Percentiles rank a stretch among this genome's conserved stretches.
Evolutionary conservation across 2,113 vertebrate species (phyloP).

Genomic region (Pollimyrus isidori): DNA sequence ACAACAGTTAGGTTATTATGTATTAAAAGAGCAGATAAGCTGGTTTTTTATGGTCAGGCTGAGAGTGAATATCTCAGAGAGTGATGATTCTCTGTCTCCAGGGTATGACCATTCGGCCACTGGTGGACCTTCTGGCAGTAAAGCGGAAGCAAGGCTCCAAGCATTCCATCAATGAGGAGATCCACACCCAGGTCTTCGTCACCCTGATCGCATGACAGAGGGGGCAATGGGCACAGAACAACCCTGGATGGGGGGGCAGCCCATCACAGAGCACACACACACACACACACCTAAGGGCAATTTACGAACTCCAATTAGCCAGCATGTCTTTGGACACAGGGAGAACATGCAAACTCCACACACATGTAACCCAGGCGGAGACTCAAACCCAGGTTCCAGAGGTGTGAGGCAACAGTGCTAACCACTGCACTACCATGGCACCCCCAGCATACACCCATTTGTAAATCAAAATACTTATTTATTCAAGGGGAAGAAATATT

Average conservation of each 20-base stretch:
- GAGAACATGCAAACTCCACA: no score
- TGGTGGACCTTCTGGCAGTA: constrained; percentile 92
- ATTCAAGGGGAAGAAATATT: neutral
- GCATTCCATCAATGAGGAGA: constrained; percentile 93
- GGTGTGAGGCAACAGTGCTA: no score
- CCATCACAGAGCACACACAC: no score
- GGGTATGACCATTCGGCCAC: constrained; percentile 96
- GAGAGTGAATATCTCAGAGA: neutral
- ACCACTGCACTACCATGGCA: no score
- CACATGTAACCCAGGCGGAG: no score
- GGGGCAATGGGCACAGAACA: no score
- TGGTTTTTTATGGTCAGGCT: neutral
- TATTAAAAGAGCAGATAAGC: neutral
- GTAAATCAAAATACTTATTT: neutral
- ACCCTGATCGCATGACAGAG: neutral
- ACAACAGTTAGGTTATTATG: neutral
- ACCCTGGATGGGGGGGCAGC: no score
- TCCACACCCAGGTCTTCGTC: constrained; percentile 77
- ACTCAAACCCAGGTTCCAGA: no score
- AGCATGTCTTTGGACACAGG: no score
- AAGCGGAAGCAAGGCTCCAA: constrained; percentile 96
- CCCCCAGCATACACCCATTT: neutral
- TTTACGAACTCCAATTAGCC: no score
- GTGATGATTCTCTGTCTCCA: constrained; percentile 35
- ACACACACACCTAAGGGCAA: no score